These are phyloP conservation scores for Apotomis turbidana DNA, from an alignment of 2,888 invertebrate genomes.

Conservation along the genomic window DNA sequence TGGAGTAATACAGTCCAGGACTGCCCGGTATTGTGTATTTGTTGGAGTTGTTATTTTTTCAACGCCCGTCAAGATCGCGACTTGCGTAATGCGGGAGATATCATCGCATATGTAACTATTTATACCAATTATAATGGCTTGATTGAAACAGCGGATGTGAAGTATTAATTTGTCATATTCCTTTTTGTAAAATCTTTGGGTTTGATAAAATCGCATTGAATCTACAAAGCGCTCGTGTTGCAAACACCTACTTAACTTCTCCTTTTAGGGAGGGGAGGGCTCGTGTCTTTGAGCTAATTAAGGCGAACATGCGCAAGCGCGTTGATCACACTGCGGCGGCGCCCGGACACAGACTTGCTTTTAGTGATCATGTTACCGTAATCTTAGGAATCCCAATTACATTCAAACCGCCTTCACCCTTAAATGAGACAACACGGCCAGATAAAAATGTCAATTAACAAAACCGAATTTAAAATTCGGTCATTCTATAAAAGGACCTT, in stretches of 20 bases:
- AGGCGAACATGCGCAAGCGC: slow-evolving; percentile 47
- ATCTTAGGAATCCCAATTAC: slow-evolving; percentile 78
- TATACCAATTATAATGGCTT: slow-evolving; percentile 61
- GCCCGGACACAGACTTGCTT: slow-evolving; percentile 45
- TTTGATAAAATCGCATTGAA: slow-evolving; percentile 1
- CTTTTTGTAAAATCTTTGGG: slow-evolving; percentile 8
- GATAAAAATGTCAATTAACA: slow-evolving; percentile 40
- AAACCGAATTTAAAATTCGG: slow-evolving; percentile 20
- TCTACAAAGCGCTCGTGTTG: slow-evolving; percentile 19
- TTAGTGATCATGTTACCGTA: slow-evolving; percentile 63
- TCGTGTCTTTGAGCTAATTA: slow-evolving; percentile 48
- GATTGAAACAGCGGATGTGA: slow-evolving; percentile 55
- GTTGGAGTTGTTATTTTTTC: slow-evolving; percentile 66
- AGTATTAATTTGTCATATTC: slow-evolving; percentile 50
- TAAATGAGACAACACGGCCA: slow-evolving; percentile 37
- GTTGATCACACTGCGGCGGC: slow-evolving; percentile 44
- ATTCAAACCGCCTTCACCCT: slow-evolving; percentile 34
- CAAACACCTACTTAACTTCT: slow-evolving; percentile 36
- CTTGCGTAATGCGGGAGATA: slow-evolving; percentile 62
- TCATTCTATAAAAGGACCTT: slow-evolving; percentile 20
- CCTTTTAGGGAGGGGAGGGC: slow-evolving; percentile 45
- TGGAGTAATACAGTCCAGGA: slow-evolving; percentile 79
- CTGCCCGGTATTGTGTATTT: slow-evolving; percentile 79
- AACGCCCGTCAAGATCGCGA: slow-evolving; percentile 64
- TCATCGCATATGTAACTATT: slow-evolving; percentile 61